phyloP scores from a whole-genome alignment of 2,888 invertebrate genomes.

The Cinara cedri region DNA sequence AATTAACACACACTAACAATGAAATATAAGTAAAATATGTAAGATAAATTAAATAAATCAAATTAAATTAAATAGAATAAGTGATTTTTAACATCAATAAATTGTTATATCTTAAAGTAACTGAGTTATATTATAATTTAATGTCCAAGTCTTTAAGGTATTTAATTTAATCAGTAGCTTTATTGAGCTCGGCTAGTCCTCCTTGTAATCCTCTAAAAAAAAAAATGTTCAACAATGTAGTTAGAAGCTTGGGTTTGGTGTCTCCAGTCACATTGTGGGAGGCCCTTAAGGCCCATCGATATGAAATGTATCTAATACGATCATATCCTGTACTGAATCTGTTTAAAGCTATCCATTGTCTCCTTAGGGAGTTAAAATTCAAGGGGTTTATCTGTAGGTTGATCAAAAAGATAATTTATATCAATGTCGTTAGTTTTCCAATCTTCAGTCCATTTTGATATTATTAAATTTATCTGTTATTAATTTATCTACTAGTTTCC shows the following conservation, averaged over 20 bases:
- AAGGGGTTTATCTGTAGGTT: conserved; percentile 18
- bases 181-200: no score
- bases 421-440: conserved; percentile 4
- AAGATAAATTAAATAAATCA: no score
- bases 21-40: no score
- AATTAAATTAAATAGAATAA: no score
- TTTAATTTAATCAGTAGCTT: no score
- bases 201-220: no score
- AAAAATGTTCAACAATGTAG: no score
- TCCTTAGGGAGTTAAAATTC: conserved; percentile 20
- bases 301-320: not conserved
- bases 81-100: no score
- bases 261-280: not conserved
- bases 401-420: conserved; percentile 3
- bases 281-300: conserved; percentile 1
- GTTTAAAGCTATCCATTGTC: conserved; percentile 20
- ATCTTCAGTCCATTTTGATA: not conserved
- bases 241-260: conserved; percentile 20
- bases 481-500: not conserved
- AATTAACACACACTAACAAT: no score
- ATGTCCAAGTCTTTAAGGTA: no score
- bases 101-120: no score
- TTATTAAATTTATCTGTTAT: conserved; percentile 1
- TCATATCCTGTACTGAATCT: not conserved
- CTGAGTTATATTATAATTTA: no score